These are phyloP conservation scores for Lithodes maja DNA, from an alignment of 2,888 invertebrate species.

Conservation along the genomic window DNA sequence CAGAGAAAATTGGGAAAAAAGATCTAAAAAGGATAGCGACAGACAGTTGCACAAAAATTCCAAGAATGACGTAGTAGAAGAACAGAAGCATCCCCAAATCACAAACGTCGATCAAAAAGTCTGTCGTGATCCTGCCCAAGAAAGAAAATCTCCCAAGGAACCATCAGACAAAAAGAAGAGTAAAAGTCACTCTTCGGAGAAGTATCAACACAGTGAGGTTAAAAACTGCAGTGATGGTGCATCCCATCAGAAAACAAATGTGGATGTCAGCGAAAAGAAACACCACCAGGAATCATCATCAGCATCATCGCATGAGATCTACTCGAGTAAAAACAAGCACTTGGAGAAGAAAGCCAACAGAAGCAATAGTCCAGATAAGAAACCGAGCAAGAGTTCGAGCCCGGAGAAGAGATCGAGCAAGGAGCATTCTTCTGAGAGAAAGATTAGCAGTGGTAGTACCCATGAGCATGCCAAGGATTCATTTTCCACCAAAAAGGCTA, in stretches of 20 bases:
- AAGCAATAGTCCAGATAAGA: slow-evolving; percentile 23
- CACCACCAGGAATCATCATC: background rate
- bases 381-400: background rate
- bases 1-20: slow-evolving; percentile 36
- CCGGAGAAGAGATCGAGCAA: slow-evolving; percentile 14
- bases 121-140: background rate
- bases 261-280: slow-evolving; percentile 9
- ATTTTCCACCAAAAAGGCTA: background rate
- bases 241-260: background rate
- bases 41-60: background rate
- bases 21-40: slow-evolving; percentile 18
- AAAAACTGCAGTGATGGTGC: background rate
- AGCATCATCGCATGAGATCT: background rate
- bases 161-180: slow-evolving; percentile 17
- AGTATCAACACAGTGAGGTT: background rate
- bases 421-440: slow-evolving; percentile 8
- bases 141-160: slow-evolving; percentile 34
- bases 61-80: slow-evolving; percentile 10
- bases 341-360: background rate
- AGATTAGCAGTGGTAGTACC: background rate
- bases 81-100: slow-evolving; percentile 1
- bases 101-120: background rate
- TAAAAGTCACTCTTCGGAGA: slow-evolving; percentile 10
- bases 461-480: background rate
- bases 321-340: background rate